Evolutionary conservation across 2,113 vertebrate genomes (phyloP).

Genomic region (Paedocypris sp.): DNA sequence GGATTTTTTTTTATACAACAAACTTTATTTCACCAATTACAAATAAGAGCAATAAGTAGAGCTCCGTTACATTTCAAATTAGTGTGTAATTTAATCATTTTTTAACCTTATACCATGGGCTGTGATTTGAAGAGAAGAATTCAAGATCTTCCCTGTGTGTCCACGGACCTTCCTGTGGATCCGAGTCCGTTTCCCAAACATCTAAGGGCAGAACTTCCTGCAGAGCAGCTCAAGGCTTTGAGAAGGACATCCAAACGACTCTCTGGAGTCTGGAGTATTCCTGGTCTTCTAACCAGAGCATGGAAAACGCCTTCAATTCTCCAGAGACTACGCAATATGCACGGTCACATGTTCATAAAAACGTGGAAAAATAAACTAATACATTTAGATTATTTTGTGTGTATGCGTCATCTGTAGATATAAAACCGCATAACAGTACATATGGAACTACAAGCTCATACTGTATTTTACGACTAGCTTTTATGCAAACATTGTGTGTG

Average conservation of each 20-base stretch:
- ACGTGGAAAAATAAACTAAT: background rate
- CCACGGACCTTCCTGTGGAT: conserved; percentile 57
- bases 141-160: conserved; percentile 45
- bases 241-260: conserved; percentile 44
- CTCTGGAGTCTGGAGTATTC: conserved; percentile 41
- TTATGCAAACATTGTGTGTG: too few relatives aligned
- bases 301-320: conserved; percentile 49
- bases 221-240: conserved; percentile 52
- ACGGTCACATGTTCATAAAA: background rate
- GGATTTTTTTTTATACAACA: too few relatives aligned
- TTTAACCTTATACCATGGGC: too few relatives aligned
- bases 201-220: conserved; percentile 60
- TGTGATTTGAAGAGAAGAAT: conserved; percentile 31
- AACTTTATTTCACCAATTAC: too few relatives aligned
- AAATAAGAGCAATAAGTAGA: too few relatives aligned
- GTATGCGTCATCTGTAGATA: background rate
- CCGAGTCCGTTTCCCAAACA: conserved; percentile 49
- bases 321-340: conserved; percentile 30
- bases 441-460: background rate
- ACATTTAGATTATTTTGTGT: conserved; percentile 5
- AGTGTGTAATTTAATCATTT: too few relatives aligned
- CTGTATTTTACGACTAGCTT: too few relatives aligned
- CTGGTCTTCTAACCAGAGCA: conserved; percentile 45
- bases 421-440: background rate
- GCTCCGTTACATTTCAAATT: too few relatives aligned